phyloP scores from a whole-genome alignment of 2,888 invertebrate species.

The Parochlus steinenii region DNA sequence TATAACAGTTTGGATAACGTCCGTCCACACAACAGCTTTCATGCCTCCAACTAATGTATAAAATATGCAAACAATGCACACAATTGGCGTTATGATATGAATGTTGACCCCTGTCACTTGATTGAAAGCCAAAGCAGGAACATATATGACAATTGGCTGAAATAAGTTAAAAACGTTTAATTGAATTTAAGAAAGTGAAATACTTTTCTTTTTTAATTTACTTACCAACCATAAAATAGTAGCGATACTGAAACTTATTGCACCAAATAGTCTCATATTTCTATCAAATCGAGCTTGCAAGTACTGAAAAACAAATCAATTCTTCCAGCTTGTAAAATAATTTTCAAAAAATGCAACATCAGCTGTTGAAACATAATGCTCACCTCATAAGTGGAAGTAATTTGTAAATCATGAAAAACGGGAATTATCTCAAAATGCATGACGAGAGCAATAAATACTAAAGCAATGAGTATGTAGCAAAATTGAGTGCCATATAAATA shows the following conservation, averaged over 20 bases:
- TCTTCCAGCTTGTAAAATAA: too few species aligned
- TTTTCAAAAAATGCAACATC: not conserved
- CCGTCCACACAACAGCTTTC: slow-evolving; percentile 59
- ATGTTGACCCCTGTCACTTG: slow-evolving; percentile 64
- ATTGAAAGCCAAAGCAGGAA: slow-evolving; percentile 51
- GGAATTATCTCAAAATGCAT: slow-evolving; percentile 44
- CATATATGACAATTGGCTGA: slow-evolving; percentile 52
- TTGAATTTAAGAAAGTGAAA: not conserved
- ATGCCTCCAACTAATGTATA: slow-evolving; percentile 59
- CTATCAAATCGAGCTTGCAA: slow-evolving; percentile 47
- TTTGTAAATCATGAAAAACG: slow-evolving; percentile 45
- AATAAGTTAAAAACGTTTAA: not conserved
- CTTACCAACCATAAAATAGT: not conserved
- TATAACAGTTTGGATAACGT: slow-evolving; percentile 50
- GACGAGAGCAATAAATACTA: slow-evolving; percentile 38
- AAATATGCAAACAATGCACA: slow-evolving; percentile 61
- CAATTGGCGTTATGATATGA: slow-evolving; percentile 55
- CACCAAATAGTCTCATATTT: slow-evolving; percentile 44
- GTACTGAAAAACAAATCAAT: slow-evolving; percentile 32
- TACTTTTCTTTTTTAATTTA: not conserved
- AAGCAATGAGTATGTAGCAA: slow-evolving; percentile 38
- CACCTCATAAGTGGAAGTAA: slow-evolving; percentile 58
- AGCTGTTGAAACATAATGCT: slow-evolving; percentile 14
- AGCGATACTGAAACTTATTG: slow-evolving; percentile 34
- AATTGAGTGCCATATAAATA: slow-evolving; percentile 59